Percentiles rank a stretch among this genome's conserved stretches.
Conservation (phyloP, 2,797 vertebrate genomes). For the Lutjanus argentimaculatus region DNA sequence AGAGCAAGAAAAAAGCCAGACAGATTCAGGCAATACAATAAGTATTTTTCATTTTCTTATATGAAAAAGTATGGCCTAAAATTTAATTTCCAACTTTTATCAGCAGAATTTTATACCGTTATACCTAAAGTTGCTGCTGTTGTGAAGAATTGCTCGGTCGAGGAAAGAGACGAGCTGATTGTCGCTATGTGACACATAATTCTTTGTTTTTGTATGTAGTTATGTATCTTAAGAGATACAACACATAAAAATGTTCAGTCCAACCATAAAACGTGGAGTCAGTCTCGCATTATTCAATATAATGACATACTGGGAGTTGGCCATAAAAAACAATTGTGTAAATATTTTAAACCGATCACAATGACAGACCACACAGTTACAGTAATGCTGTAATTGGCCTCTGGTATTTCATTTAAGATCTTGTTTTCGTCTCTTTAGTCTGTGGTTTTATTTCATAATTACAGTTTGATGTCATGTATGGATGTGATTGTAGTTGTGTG, state of each 20-base stretch:
- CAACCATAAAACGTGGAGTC: not conserved
- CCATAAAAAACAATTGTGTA: not conserved
- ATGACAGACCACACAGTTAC: not conserved
- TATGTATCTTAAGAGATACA: not conserved
- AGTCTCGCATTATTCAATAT: not conserved
- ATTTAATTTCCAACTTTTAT: not conserved
- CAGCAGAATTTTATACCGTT: not conserved
- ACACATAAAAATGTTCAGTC: not conserved
- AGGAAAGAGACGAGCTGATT: not conserved
- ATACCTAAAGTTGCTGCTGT: not conserved
- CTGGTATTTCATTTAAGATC: not conserved
- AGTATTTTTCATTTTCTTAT: not conserved
- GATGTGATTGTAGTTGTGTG: not conserved
- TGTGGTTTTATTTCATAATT: not conserved
- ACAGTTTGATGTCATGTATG: not conserved
- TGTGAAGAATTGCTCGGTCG: not conserved
- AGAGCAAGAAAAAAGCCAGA: not conserved
- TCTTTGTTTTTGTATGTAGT: not conserved
- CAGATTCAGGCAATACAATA: not conserved
- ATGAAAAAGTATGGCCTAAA: not conserved
- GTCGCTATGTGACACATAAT: conserved; percentile 6
- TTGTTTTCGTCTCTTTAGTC: not conserved
- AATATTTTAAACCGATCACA: not conserved
- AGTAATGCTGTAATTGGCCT: not conserved
- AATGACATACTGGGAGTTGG: not conserved